phyloP scores from a whole-genome alignment of 2,797 vertebrate species.

The Helicolenus hilgendorfi region DNA sequence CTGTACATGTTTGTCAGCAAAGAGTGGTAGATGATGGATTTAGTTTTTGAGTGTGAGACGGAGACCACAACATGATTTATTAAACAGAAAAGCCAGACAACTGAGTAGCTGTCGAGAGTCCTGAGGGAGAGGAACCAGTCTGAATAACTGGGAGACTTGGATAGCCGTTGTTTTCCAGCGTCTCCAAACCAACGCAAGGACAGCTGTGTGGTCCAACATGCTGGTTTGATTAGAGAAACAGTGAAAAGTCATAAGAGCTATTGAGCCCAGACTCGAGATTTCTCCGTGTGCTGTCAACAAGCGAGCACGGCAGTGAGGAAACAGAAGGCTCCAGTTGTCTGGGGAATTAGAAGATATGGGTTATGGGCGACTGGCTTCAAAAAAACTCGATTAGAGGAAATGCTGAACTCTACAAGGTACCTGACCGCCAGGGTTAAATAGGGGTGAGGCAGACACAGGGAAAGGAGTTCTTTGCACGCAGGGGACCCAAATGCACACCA shows the following conservation, averaged over 20 bases:
- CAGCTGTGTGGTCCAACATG: constrained; percentile 83
- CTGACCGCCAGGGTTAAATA: constrained; percentile 67
- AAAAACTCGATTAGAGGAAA: constrained; percentile 60
- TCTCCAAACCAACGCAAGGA: constrained; percentile 58
- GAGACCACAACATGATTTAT: constrained; percentile 40
- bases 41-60: constrained; percentile 23
- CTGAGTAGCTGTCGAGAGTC: constrained; percentile 38
- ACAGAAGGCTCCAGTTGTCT: constrained; percentile 74
- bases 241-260: constrained; percentile 70
- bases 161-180: constrained; percentile 70
- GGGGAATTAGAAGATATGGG: constrained; percentile 63
- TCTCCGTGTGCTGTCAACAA: constrained; percentile 70
- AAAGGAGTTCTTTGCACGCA: constrained; percentile 82
- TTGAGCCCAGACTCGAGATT: constrained; percentile 63
- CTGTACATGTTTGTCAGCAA: background rate
- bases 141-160: constrained; percentile 40
- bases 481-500: constrained; percentile 52
- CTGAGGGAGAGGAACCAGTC: constrained; percentile 37
- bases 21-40: background rate
- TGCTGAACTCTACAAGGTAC: constrained; percentile 71
- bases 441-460: constrained; percentile 54
- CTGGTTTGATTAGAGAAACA: constrained; percentile 82
- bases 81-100: constrained; percentile 30
- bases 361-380: constrained; percentile 57
- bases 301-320: constrained; percentile 70